Percentiles rank a stretch among this genome's conserved stretches.
Evolutionary conservation across 2,113 vertebrate genomes (phyloP).

Genomic region (Thamnaconus septentrionalis): DNA sequence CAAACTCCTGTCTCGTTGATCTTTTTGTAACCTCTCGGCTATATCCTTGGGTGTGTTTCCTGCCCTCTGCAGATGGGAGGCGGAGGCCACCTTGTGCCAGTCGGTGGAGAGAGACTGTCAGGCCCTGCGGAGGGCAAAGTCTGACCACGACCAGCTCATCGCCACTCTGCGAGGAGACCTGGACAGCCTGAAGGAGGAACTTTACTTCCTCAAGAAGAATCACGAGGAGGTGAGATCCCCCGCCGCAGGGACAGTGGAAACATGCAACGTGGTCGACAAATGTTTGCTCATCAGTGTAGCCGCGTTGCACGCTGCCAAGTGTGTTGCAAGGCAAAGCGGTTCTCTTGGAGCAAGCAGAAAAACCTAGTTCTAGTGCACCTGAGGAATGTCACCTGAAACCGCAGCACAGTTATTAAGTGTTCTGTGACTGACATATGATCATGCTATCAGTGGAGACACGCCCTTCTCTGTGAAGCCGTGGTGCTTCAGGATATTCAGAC

Average conservation of each 20-base stretch:
- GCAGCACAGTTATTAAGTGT: background rate
- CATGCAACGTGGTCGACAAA: background rate
- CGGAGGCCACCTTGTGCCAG: conserved; percentile 80
- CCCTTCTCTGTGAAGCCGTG: conserved; percentile 34
- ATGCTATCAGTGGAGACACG: conserved; percentile 35
- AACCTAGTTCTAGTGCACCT: background rate
- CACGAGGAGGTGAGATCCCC: conserved; percentile 83
- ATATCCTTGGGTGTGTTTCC: too few species aligned
- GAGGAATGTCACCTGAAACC: background rate
- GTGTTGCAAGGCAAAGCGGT: background rate
- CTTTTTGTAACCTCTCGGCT: background rate
- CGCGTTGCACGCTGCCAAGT: conserved; percentile 16
- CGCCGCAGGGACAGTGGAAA: background rate
- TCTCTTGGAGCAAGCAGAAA: background rate
- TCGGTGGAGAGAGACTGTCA: conserved; percentile 87
- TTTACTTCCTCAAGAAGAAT: conserved; percentile 87
- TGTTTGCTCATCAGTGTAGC: conserved; percentile 18
- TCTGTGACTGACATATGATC: conserved; percentile 43
- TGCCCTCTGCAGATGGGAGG: conserved; percentile 79
- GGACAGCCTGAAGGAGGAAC: conserved; percentile 87
- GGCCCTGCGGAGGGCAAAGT: conserved; percentile 81
- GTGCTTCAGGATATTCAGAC: conserved; percentile 12
- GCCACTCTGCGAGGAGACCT: conserved; percentile 83
- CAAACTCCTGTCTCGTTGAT: background rate
- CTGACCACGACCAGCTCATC: conserved; percentile 83